phyloP scores from a whole-genome alignment of 2,888 invertebrate genomes.

The Leucophenga montana region DNA sequence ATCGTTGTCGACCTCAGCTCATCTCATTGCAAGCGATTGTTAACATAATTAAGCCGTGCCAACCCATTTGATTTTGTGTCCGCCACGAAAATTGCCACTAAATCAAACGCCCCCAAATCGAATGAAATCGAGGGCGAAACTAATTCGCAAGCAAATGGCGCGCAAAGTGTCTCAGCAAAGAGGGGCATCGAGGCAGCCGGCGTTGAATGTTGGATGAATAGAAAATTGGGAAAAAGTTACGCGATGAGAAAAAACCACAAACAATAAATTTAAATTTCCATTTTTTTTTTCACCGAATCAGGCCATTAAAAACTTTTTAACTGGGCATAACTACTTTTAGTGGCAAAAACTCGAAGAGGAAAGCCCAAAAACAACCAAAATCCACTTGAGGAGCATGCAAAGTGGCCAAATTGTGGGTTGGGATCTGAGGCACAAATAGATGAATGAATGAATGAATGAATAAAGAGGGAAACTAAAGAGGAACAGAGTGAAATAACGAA shows the following conservation, averaged over 20 bases:
- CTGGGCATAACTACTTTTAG: conserved; percentile 51
- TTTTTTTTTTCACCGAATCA: background rate
- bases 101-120: conserved; percentile 63
- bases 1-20: conserved; percentile 40
- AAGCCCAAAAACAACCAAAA: conserved; percentile 22
- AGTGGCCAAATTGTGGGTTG: background rate
- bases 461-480: conserved; percentile 36
- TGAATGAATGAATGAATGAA: conserved; percentile 62
- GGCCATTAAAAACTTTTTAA: conserved; percentile 56
- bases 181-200: conserved; percentile 7
- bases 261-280: conserved; percentile 61
- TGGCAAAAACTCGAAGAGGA: conserved; percentile 13
- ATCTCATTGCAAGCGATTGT: background rate
- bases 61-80: background rate
- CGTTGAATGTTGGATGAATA: conserved; percentile 21
- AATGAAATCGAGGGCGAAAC: conserved; percentile 39
- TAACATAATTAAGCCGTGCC: conserved; percentile 4
- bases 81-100: conserved; percentile 41
- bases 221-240: background rate
- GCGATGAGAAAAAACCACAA: conserved; percentile 51
- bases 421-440: conserved; percentile 44
- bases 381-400: background rate
- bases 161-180: conserved; percentile 14
- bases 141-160: conserved; percentile 53
- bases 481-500: background rate